Percentiles rank a stretch among this genome's conserved stretches.
Conservation (phyloP, 2,113 vertebrate species). For the Bostrychus sinensis region DNA sequence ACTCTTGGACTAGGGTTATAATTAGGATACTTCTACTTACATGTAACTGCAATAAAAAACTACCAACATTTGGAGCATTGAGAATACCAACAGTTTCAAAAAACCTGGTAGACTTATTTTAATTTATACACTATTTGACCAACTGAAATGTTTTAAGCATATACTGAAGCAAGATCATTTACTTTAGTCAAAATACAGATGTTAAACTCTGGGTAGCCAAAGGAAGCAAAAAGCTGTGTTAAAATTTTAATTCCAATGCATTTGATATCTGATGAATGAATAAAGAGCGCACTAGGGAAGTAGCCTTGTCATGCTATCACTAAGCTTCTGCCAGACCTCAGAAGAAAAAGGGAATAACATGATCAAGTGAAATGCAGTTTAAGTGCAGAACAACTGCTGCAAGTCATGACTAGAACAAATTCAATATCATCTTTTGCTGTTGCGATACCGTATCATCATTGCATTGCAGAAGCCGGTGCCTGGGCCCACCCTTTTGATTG, state of each 20-base stretch:
- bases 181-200: not conserved
- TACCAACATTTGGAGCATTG: no score
- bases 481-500: constrained; percentile 34
- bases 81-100: no score
- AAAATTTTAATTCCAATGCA: not conserved
- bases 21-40: no score
- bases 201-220: not conserved
- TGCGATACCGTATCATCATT: constrained; percentile 15
- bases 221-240: not conserved
- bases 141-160: not conserved
- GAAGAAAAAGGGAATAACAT: not conserved
- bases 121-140: no score
- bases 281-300: not conserved
- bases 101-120: no score
- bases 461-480: constrained; percentile 23
- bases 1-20: no score
- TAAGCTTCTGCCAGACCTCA: not conserved
- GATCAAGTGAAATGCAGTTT: constrained; percentile 16
- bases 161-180: not conserved
- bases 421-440: constrained; percentile 17
- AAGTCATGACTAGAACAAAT: constrained; percentile 16
- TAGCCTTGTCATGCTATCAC: not conserved
- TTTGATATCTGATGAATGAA: not conserved
- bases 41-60: no score
- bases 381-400: not conserved